These are phyloP conservation scores for Gadopsis bispinosus DNA, from an alignment of 2,797 vertebrate genomes.

Conservation along the genomic window DNA sequence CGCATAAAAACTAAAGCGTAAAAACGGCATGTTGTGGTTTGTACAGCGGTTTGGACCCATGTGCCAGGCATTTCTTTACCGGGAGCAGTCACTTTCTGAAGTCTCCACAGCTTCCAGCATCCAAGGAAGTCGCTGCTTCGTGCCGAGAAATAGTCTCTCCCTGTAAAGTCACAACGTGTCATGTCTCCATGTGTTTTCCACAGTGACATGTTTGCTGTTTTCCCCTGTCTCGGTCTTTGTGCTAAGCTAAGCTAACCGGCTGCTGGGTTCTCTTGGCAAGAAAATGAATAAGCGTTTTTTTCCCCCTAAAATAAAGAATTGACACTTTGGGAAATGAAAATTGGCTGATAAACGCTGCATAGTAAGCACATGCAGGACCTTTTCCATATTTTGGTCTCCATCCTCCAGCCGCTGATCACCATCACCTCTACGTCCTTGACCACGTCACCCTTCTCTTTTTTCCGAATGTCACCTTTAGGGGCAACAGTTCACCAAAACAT, in stretches of 20 bases:
- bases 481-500: neutral
- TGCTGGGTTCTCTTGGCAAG: neutral
- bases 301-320: neutral
- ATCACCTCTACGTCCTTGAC: neutral
- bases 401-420: neutral
- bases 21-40: neutral
- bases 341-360: neutral
- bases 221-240: neutral
- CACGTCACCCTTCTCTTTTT: neutral
- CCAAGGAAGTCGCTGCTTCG: neutral
- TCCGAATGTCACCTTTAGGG: neutral
- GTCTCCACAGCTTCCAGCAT: neutral
- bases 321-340: constrained; percentile 3
- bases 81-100: neutral
- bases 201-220: no score
- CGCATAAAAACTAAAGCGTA: neutral
- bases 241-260: neutral
- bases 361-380: neutral
- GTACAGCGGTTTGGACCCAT: neutral
- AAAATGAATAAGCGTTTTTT: neutral
- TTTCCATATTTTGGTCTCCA: neutral
- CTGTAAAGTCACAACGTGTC: neutral
- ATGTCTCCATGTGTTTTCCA: no score
- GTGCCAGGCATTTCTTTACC: neutral
- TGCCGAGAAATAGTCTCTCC: neutral